Base-by-base conservation (phyloP, 1,140 invertebrate genomes). In the Caenorhabditis latens region DNA sequence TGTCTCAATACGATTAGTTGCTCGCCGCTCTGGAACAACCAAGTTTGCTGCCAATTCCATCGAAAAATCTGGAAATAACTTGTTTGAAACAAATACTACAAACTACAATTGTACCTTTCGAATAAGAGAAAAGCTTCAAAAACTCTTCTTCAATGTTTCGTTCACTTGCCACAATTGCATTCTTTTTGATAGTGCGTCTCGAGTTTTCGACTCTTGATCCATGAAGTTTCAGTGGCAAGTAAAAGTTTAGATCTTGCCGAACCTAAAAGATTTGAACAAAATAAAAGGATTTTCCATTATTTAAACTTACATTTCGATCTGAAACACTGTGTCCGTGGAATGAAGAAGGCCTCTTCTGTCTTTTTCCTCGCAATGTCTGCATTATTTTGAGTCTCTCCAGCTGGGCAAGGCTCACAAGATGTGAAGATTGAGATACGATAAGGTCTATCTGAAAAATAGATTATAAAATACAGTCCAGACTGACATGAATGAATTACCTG, bases 211-310 rank as follows among this genome's bases (percentile, higher is more conserved):
- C 50, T n/a, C 83, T 40, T 19, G 86, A 87, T 14, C 63, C 86
- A 67, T 87, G 86, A 11, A 87, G 82, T 48, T 87, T 87, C 63
- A 87, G 46, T 32, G 86, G 86, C 4, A 87, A 32, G 19, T 75
- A 61, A 16, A 87, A 84, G 32, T 40, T 84, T 8, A 87, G 43
- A n/a, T 87, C 82, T 32, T 65, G 79, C 14, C 63, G 61, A n/a
- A 75, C 58, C 86, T 87, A 24, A 46, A n/a, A 43, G 21, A 85
- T 21, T 55, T 32, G 9, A 43, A 7, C 50, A 24, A 75, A 67
- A 21, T 65, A 6, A 46, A 65, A n/a, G n/a, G n/a, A 42, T 16
- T 24, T 7, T 11, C 13, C 32, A n/a, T 24, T 48, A 7, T 61
- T 57, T 55, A 6, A 11, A 57, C 85, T 79, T 63, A 86, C 85